Evolutionary conservation across 2,888 invertebrate genomes (phyloP), one percentile per base, ranked within the genome.

Genomic region (Parnassius orleans): DNA sequence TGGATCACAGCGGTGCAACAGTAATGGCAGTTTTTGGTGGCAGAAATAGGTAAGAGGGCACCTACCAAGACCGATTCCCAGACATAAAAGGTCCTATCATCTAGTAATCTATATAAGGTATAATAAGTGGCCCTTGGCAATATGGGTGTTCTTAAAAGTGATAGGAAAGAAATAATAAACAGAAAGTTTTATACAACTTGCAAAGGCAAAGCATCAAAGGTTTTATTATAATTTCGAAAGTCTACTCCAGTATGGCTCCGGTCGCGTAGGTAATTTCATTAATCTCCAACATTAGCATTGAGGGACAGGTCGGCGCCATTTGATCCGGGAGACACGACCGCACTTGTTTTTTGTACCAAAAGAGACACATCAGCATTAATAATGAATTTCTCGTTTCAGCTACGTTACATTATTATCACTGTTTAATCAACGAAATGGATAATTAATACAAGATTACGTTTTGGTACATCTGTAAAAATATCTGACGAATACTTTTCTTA

Each of bases 201-300:
- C 10, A 19, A 19, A 14, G 14, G 11, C 43, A 14, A 52, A 51
- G 44, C 53, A 77, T 78, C 56, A 75, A 74, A 79, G 75, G 75
- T 76, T 77, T 77, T 77, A 78, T 73, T 74, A 74, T 75, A 78
- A 77, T 81, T 80, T 78, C 73, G 74, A 72, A 73, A 76, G 78
- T 75, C 72, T 72, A 65, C 72, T 71, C 52, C 61, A 59, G 51
- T 57, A 53, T 52, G 55, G 57, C 59, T 54, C 72, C 71, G 70
- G 74, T 72, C 74, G 72, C 72, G 78, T 77, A 73, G 74, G 77
- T 86, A 83, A 85, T 86, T 84, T 80, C 81, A 87, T 87, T 86
- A 86, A 86, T 85, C 83, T 81, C 72, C 70, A 73, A 81, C 83
- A 87, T 86, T 84, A 85, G 78, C 84, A 83, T 84, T 72, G 75